Conservation (phyloP, 2,888 invertebrate genomes). For the Drosophila rubida region DNA sequence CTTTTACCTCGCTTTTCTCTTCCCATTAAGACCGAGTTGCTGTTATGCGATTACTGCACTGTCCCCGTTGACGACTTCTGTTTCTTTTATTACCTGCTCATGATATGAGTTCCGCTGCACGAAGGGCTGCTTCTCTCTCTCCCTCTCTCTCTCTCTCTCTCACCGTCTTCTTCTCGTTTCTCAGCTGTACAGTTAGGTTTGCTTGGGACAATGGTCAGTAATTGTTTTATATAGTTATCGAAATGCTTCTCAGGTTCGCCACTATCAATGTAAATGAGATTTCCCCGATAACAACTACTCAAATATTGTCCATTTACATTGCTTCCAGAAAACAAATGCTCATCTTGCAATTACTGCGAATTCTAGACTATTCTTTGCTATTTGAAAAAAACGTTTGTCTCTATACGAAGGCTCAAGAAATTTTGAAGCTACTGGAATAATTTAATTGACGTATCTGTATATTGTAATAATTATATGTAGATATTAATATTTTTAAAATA, state of each 20-base stretch:
- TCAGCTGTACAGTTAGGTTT: slow-evolving; percentile 39
- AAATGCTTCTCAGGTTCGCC: slow-evolving; percentile 6
- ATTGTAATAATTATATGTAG: no score
- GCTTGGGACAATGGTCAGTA: slow-evolving; percentile 69
- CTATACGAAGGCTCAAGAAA: no score
- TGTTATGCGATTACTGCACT: slow-evolving; percentile 59
- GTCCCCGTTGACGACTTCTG: slow-evolving; percentile 45
- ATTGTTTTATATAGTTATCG: slow-evolving; percentile 52
- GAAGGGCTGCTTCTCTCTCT: neutral
- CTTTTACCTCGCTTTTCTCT: slow-evolving; percentile 6
- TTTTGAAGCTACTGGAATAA: no score
- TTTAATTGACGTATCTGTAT: no score
- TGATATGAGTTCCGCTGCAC: slow-evolving; percentile 10
- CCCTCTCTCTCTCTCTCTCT: no score
- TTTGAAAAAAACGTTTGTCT: no score
- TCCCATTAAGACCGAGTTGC: slow-evolving; percentile 42
- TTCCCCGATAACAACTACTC: slow-evolving; percentile 10
- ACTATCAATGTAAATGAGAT: slow-evolving; percentile 21
- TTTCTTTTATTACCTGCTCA: slow-evolving; percentile 29
- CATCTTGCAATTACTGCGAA: no score
- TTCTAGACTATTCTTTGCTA: no score
- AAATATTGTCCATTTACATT: no score
- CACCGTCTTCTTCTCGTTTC: neutral
- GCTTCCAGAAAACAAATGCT: no score
- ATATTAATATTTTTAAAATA: no score